Percentiles rank a stretch among this genome's conserved stretches.
Evolutionary conservation across 1,140 invertebrate species (phyloP).

Genomic region (Physella acuta): DNA sequence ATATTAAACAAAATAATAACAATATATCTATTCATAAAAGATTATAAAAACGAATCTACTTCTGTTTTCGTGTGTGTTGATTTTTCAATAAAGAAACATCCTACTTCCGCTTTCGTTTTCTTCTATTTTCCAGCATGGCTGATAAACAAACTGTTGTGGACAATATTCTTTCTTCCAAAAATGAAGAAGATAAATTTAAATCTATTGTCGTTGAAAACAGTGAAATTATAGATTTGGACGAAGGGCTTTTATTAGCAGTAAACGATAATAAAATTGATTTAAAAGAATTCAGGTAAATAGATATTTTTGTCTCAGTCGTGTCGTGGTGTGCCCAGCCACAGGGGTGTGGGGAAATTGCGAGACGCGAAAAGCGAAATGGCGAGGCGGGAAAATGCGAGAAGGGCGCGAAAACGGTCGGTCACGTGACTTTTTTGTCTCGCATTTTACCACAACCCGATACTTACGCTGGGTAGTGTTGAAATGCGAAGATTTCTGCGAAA

Average conservation of each 20-base stretch:
- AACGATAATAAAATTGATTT: slow-evolving; percentile 13
- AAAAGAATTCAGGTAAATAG: slow-evolving; percentile 8
- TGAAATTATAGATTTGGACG: slow-evolving; percentile 10
- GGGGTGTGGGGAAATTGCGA: not conserved
- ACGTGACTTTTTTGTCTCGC: too few species aligned
- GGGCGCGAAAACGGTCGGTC: too few species aligned
- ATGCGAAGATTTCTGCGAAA: too few species aligned
- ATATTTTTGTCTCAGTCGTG: not conserved
- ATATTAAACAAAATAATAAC: too few species aligned
- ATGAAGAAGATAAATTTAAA: not conserved
- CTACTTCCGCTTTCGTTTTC: not conserved
- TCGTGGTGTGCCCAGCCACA: not conserved
- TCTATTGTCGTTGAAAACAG: slow-evolving; percentile 2
- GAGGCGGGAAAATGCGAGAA: too few species aligned
- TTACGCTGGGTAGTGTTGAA: too few species aligned
- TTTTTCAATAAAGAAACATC: not conserved
- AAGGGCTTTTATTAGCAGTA: slow-evolving; percentile 5
- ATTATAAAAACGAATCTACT: not conserved
- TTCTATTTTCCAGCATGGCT: slow-evolving; percentile 20
- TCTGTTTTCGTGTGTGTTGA: slow-evolving; percentile 8
- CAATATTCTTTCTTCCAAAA: not conserved
- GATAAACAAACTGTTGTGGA: slow-evolving; percentile 9
- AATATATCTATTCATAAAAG: too few species aligned
- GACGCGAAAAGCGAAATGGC: too few species aligned
- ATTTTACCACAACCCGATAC: too few species aligned